Conservation (phyloP, 2,113 vertebrate species). For the Aplodontia rufa region DNA sequence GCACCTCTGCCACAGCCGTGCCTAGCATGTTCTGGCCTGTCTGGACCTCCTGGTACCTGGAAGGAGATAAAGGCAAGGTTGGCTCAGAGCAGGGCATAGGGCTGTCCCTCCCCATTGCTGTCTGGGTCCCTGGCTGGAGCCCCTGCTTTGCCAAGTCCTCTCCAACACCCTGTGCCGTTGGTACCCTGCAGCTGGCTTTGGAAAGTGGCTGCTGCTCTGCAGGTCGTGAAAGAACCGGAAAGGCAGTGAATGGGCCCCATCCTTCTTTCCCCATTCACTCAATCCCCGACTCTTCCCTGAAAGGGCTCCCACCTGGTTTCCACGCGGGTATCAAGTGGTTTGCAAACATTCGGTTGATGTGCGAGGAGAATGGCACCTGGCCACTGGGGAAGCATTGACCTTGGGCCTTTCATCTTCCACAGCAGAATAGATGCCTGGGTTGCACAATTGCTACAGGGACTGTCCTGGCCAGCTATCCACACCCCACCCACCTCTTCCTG, state of each 20-base stretch:
- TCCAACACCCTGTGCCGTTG: background rate
- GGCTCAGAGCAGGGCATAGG: background rate
- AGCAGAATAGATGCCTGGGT: background rate
- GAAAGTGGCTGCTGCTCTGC: background rate
- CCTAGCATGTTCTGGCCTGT: constrained; percentile 83
- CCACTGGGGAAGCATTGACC: background rate
- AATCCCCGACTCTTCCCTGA: background rate
- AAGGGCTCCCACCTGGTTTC: background rate
- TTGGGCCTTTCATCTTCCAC: background rate
- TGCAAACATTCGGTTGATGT: background rate
- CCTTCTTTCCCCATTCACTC: background rate
- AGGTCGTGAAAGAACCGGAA: background rate
- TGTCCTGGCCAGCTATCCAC: background rate
- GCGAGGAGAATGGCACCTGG: background rate
- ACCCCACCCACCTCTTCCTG: rapidly evolving
- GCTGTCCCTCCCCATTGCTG: rapidly evolving
- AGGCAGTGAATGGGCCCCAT: background rate
- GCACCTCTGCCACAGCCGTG: constrained; percentile 72
- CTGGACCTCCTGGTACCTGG: constrained; percentile 85
- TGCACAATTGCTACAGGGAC: rapidly evolving
- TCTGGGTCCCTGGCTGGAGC: rapidly evolving
- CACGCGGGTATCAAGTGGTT: background rate
- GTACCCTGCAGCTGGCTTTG: background rate
- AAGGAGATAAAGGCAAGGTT: rapidly evolving
- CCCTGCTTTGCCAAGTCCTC: background rate